Evolutionary conservation across 1,140 invertebrate species (phyloP), one percentile per base, ranked within the genome.

Genomic region (Drosophila willistoni): DNA sequence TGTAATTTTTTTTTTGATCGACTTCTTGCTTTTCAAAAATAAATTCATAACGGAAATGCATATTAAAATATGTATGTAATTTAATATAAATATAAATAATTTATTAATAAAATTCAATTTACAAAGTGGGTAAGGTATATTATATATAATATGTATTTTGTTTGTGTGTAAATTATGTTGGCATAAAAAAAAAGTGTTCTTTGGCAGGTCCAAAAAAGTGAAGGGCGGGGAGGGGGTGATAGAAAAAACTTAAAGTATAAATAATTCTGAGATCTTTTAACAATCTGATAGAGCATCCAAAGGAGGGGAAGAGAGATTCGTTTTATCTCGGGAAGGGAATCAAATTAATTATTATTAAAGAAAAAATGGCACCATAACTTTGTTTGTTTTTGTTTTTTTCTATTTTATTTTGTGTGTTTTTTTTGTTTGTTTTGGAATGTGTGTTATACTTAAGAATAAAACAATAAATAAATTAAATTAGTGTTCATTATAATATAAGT

Each of bases 291-390:
- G 42, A n/a, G 7, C 17, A 19, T 19, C 17, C 42, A 17, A 7
- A 19, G n/a, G 33, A 34, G 7, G 19, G 19, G 1, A 0, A 22
- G 19, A 34, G 9, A 10, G 34, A 34, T 25, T 25, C 1, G 19
- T 22, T 25, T 34, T 0, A 6, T 34, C 9, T 34, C 34, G n/a
- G 7, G 12, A 1, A 22, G 9, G 17, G 44, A 22, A 64, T 55
- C 25, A 22, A 63, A 71, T 42, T 42, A 75, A 78, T 72, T 82
- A 77, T 70, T 3, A 51, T 72, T 86, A 82, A 79, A 71, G 67
- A 77, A 77, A 71, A 55, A 79, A 79, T 87, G 83, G 84, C 83
- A 87, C 84, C 80, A 80, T 36, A 36, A 12, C 7, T 36, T 36
- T 36, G 34, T 12, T 10, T 25, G 1, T 3, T 25, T 25, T 25